Percentiles rank a stretch among this genome's conserved stretches.
Conservation (phyloP, 2,888 invertebrate genomes). For the Drosophila greeni region DNA sequence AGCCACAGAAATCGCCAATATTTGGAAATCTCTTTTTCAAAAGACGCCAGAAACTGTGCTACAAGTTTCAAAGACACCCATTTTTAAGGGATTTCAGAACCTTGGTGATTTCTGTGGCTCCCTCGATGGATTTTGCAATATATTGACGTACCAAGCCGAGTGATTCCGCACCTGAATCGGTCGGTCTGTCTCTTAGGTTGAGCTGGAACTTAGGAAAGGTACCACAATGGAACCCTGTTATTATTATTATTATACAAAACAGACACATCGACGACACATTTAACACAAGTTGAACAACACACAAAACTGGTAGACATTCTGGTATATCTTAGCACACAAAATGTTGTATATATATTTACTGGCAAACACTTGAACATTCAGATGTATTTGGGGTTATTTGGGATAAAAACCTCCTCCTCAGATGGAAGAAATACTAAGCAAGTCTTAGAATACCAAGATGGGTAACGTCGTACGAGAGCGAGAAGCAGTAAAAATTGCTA, state of each 20-base stretch:
- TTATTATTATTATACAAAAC: slow-evolving; percentile 26
- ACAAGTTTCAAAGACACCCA: neutral
- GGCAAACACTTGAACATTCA: slow-evolving; percentile 4
- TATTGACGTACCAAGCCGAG: slow-evolving; percentile 29
- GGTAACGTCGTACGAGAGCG: neutral
- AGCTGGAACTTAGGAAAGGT: slow-evolving; percentile 39
- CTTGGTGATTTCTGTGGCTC: neutral
- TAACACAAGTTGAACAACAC: slow-evolving; percentile 17
- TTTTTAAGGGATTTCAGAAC: neutral
- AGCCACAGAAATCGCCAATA: neutral
- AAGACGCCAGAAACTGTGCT: too few relatives aligned
- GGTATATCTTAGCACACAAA: slow-evolving; percentile 3
- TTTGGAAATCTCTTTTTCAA: neutral
- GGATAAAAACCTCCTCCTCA: neutral
- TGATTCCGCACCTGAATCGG: slow-evolving; percentile 10
- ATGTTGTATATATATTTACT: neutral
- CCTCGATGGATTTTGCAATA: slow-evolving; percentile 12
- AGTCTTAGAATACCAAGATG: neutral
- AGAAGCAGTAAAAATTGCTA: too few relatives aligned
- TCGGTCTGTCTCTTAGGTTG: slow-evolving; percentile 37
- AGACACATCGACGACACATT: slow-evolving; percentile 19
- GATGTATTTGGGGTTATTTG: neutral
- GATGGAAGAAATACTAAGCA: neutral
- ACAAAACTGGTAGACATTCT: neutral
- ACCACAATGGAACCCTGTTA: too few relatives aligned